These are phyloP conservation scores for Xanthorhoe designata DNA, from an alignment of 2,888 invertebrate genomes.

Conservation along the genomic window DNA sequence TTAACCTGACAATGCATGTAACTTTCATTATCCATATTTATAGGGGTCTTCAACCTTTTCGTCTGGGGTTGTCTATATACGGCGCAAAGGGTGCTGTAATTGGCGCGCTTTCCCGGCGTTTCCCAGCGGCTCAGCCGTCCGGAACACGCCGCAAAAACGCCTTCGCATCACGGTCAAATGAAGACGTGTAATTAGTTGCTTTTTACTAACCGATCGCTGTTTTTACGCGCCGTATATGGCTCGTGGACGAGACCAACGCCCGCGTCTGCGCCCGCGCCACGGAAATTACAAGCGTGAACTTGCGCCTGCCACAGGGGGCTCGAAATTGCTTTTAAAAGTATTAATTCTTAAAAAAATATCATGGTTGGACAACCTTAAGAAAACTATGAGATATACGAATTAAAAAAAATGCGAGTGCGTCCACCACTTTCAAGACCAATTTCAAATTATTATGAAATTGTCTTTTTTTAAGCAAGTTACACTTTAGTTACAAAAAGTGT, in stretches of 20 bases:
- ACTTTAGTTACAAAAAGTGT: no score
- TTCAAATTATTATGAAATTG: no score
- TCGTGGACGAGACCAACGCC: conserved; percentile 65
- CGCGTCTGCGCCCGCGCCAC: conserved; percentile 75
- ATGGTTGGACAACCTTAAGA: neutral
- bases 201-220: conserved; percentile 68
- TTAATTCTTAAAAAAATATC: neutral
- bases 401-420: no score
- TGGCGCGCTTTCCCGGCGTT: conserved; percentile 63
- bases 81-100: conserved; percentile 51
- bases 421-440: no score
- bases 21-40: conserved; percentile 24
- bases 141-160: conserved; percentile 71
- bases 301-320: conserved; percentile 3
- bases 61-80: conserved; percentile 47
- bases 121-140: conserved; percentile 69
- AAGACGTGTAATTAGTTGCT: conserved; percentile 80
- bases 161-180: conserved; percentile 81
- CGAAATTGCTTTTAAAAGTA: neutral
- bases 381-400: neutral
- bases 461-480: no score
- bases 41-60: conserved; percentile 47
- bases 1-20: conserved; percentile 5
- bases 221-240: conserved; percentile 71
- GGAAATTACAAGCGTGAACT: conserved; percentile 62